Conservation (phyloP, 1,140 invertebrate species). For the Drosophila rufa region DNA sequence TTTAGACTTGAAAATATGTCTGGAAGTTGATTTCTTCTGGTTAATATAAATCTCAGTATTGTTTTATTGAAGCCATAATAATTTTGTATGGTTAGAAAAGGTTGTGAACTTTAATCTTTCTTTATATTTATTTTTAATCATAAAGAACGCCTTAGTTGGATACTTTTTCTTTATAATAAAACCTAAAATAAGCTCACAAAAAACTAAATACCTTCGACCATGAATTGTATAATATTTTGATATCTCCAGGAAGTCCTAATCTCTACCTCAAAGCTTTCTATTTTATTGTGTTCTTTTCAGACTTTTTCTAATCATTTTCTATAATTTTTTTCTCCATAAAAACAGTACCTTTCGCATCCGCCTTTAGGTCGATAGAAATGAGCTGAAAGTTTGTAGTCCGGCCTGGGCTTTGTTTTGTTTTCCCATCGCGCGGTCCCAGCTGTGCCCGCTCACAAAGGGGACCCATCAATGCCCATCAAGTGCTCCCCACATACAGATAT, state of each 20-base stretch:
- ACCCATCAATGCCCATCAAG: constrained; percentile 50
- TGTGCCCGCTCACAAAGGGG: constrained; percentile 33
- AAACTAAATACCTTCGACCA: too few relatives aligned
- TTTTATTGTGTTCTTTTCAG: neutral
- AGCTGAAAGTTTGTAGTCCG: constrained; percentile 5
- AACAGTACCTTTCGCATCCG: neutral
- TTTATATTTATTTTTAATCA: too few relatives aligned
- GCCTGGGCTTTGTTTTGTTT: constrained; percentile 19
- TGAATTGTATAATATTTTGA: neutral
- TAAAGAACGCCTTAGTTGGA: too few relatives aligned
- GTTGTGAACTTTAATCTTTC: too few relatives aligned
- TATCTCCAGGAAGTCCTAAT: neutral
- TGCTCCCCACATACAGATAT: constrained; percentile 17
- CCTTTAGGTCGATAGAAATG: constrained; percentile 1
- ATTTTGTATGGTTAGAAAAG: too few relatives aligned
- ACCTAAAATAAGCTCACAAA: too few relatives aligned
- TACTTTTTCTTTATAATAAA: too few relatives aligned
- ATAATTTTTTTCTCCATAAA: neutral
- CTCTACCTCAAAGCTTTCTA: neutral
- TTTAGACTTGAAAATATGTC: neutral
- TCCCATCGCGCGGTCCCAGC: constrained; percentile 30
- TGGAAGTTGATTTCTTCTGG: neutral
- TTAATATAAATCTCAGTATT: neutral
- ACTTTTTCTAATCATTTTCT: neutral
- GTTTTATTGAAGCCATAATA: neutral